Conservation (phyloP, 2,797 vertebrate species). For the Sebastes paucispinis region DNA sequence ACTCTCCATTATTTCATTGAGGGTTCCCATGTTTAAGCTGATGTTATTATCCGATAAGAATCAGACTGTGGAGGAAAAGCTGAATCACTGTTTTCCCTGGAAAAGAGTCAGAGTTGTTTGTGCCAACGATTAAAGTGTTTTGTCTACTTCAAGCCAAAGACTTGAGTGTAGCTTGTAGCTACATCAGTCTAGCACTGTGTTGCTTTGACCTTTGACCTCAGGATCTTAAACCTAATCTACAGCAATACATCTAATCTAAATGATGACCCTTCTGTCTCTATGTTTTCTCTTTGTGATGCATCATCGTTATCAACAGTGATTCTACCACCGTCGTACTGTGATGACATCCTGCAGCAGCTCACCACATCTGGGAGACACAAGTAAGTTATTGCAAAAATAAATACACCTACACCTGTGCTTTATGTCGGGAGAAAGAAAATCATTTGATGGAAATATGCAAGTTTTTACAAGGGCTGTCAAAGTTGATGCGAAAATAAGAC, state of each 20-base stretch:
- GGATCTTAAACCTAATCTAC: neutral
- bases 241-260: neutral
- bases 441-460: too few relatives aligned
- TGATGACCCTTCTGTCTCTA: neutral
- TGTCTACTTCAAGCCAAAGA: neutral
- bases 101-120: constrained; percentile 31
- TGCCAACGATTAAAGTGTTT: constrained; percentile 19
- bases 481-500: too few relatives aligned
- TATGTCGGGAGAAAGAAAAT: neutral
- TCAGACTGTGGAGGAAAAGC: neutral
- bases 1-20: neutral
- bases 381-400: neutral
- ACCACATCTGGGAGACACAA: neutral
- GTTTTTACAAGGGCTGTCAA: too few relatives aligned
- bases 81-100: constrained; percentile 47
- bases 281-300: neutral
- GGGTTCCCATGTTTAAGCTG: neutral
- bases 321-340: neutral
- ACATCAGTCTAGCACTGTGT: neutral
- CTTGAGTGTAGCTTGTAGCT: neutral
- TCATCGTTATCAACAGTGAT: neutral
- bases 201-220: constrained; percentile 39
- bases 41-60: constrained; percentile 1
- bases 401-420: neutral
- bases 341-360: neutral